Conservation (phyloP, 2,797 vertebrate genomes). For the Lycodopsis pacificus region DNA sequence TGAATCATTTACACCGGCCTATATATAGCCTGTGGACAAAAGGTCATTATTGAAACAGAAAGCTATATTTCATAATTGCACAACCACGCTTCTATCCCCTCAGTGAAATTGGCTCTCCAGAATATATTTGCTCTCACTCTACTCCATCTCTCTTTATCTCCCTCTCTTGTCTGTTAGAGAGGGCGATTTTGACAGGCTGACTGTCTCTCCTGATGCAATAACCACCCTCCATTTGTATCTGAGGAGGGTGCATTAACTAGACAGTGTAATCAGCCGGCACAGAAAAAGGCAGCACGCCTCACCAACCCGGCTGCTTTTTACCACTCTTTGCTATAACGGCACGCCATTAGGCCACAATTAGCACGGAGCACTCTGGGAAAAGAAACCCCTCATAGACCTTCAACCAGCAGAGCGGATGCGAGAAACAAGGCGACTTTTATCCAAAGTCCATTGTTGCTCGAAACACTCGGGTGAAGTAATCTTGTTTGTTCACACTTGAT, state of each 20-base stretch:
- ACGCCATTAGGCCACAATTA: constrained; percentile 80
- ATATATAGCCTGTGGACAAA: constrained; percentile 70
- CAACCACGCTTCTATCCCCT: constrained; percentile 70
- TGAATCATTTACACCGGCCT: constrained; percentile 67
- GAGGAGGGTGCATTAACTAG: constrained; percentile 81
- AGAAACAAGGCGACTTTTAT: constrained; percentile 43
- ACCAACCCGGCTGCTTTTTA: constrained; percentile 70
- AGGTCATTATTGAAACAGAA: constrained; percentile 78
- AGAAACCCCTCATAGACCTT: constrained; percentile 65
- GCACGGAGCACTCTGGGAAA: constrained; percentile 59
- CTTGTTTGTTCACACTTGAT: constrained; percentile 52
- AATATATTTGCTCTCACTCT: constrained; percentile 73
- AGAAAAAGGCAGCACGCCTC: constrained; percentile 63
- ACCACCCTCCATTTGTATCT: constrained; percentile 82
- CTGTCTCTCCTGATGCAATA: constrained; percentile 80
- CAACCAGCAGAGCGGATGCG: constrained; percentile 38
- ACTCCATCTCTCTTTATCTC: constrained; percentile 72
- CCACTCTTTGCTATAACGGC: constrained; percentile 71
- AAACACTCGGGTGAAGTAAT: constrained; percentile 44
- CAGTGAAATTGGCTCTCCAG: constrained; percentile 76
- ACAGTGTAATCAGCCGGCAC: constrained; percentile 77
- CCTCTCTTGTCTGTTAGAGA: constrained; percentile 71
- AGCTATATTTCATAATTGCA: constrained; percentile 82
- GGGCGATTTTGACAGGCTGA: constrained; percentile 77
- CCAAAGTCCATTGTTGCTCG: constrained; percentile 54